These are phyloP conservation scores for Oreonectes daqikongensis DNA, from an alignment of 2,797 vertebrate genomes.

Conservation along the genomic window DNA sequence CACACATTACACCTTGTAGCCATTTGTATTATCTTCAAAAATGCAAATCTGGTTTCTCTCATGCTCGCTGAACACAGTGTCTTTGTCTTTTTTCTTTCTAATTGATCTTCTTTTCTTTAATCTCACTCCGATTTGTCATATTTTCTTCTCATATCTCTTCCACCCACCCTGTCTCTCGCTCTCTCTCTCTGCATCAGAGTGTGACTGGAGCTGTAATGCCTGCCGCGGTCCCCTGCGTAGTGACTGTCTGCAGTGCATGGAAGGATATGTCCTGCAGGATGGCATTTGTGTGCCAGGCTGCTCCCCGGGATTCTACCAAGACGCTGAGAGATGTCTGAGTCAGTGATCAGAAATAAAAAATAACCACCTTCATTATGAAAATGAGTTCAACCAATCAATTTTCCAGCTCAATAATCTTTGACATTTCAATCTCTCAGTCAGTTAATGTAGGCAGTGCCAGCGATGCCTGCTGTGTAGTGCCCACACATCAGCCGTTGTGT, in stretches of 20 bases:
- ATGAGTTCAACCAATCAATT: conserved; percentile 35
- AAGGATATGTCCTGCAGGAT: conserved; percentile 83
- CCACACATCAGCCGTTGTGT: conserved; percentile 8
- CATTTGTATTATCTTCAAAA: background rate
- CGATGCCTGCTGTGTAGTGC: conserved; percentile 20
- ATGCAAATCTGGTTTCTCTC: conserved; percentile 6
- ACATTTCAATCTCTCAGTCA: conserved; percentile 44
- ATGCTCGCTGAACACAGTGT: conserved; percentile 6
- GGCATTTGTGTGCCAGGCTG: conserved; percentile 84
- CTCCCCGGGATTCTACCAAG: conserved; percentile 76
- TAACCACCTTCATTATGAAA: conserved; percentile 23
- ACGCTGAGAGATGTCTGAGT: conserved; percentile 84
- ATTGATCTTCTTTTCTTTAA: background rate
- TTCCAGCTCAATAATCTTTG: conserved; percentile 39
- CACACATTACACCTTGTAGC: background rate
- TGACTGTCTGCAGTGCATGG: conserved; percentile 94
- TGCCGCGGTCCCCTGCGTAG: conserved; percentile 85
- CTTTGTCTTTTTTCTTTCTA: background rate
- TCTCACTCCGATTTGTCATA: background rate
- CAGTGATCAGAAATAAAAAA: conserved; percentile 66
- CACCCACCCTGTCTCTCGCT: conserved; percentile 8
- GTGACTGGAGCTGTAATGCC: conserved; percentile 92
- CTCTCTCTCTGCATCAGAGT: conserved; percentile 75
- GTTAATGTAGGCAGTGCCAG: conserved; percentile 4
- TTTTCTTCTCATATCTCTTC: conserved; percentile 3